Evolutionary conservation across 1,140 invertebrate species (phyloP).

Genomic region (Bombus haemorrhoidalis): DNA sequence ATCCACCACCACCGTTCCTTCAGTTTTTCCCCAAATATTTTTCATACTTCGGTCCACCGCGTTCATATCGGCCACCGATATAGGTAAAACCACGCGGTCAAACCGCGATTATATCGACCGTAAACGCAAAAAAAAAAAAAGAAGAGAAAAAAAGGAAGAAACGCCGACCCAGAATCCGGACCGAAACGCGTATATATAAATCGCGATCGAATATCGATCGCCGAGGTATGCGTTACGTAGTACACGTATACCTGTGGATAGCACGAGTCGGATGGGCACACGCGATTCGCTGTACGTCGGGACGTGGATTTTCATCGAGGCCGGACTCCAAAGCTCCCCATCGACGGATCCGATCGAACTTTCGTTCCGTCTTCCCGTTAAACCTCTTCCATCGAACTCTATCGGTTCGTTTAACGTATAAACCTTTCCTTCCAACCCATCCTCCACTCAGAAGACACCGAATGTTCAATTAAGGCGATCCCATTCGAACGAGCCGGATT

Average conservation of each 20-base stretch:
- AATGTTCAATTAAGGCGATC: conserved; percentile 39
- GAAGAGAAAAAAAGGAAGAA: background rate
- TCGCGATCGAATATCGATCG: conserved; percentile 28
- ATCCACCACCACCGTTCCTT: background rate
- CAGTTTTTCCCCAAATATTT: conserved; percentile 13
- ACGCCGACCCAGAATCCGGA: background rate
- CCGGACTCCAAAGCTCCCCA: background rate
- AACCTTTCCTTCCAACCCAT: too few relatives aligned
- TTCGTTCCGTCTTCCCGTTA: conserved; percentile 20
- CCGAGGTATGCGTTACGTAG: background rate
- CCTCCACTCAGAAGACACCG: background rate
- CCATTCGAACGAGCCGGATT: background rate
- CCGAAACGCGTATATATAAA: background rate
- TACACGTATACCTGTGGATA: background rate
- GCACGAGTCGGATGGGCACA: background rate
- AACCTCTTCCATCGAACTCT: conserved; percentile 4
- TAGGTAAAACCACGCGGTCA: background rate
- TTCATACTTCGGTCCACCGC: background rate
- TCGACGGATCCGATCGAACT: conserved; percentile 1
- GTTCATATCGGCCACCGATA: background rate
- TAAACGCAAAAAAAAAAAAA: conserved; percentile 1
- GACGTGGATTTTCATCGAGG: conserved; percentile 7
- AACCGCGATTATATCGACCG: conserved; percentile 2
- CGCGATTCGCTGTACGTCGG: too few relatives aligned
- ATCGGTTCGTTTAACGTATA: background rate